A percentile compares a stretch with the other conserved stretches of the same genome.
phyloP scores from a whole-genome alignment of 2,113 vertebrate genomes.

The Pavo muticus region DNA sequence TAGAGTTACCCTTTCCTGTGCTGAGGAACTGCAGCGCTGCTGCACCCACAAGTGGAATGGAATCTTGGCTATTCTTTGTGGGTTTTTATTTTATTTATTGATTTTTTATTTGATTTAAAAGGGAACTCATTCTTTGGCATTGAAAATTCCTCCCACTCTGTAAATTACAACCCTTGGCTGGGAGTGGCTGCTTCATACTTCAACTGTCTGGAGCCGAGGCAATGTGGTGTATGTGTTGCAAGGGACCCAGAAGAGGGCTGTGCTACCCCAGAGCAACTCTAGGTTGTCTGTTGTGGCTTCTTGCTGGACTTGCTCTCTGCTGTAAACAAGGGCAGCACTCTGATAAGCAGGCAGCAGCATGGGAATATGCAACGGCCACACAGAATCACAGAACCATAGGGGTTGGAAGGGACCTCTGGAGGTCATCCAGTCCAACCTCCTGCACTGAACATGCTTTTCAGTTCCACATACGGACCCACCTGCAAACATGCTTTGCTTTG shows the following conservation, averaged over 20 bases:
- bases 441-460: accelerated
- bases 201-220: not conserved
- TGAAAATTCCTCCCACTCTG: conserved; percentile 6
- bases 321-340: not conserved
- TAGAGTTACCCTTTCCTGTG: not conserved
- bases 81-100: not conserved
- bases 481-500: not conserved
- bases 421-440: no score
- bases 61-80: conserved; percentile 44
- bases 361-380: not conserved
- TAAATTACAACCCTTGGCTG: conserved; percentile 50
- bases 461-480: accelerated
- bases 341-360: not conserved
- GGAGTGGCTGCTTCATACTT: conserved; percentile 24
- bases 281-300: not conserved
- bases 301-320: not conserved
- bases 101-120: conserved; percentile 8
- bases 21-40: not conserved
- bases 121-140: conserved; percentile 33
- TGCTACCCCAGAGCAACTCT: not conserved
- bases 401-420: no score
- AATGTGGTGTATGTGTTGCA: not conserved
- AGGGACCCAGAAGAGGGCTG: not conserved
- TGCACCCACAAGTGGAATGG: conserved; percentile 35
- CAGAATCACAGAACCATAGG: no score